These are phyloP conservation scores for Masticophis lateralis DNA, from an alignment of 2,797 vertebrate species.

Conservation along the genomic window DNA sequence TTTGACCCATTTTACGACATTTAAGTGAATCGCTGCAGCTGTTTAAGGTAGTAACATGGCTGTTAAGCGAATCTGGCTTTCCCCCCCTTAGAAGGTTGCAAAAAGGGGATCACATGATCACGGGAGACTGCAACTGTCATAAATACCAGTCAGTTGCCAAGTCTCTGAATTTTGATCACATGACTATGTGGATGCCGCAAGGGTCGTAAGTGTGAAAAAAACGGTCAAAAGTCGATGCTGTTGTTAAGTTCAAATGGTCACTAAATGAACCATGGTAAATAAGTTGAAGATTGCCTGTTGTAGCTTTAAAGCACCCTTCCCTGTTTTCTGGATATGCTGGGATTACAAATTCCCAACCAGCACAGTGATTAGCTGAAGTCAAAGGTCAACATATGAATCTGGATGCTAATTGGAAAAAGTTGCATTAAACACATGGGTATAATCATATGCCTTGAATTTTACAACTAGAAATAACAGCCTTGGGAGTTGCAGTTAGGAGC, in stretches of 20 bases:
- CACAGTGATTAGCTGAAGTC: background rate
- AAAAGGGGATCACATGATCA: background rate
- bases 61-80: background rate
- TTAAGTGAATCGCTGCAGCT: background rate
- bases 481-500: background rate
- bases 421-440: background rate
- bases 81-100: background rate
- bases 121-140: background rate
- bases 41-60: background rate
- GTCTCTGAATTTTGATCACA: background rate
- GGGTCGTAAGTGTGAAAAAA: background rate
- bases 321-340: background rate
- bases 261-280: background rate
- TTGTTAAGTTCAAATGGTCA: background rate
- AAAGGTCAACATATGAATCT: background rate
- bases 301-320: background rate
- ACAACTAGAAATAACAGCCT: background rate
- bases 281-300: background rate
- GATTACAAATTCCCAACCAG: background rate
- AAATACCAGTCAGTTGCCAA: background rate
- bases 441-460: background rate
- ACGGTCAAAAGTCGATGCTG: accelerated
- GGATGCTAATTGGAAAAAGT: background rate
- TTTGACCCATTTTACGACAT: background rate
- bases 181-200: background rate